Base-by-base conservation (phyloP, 2,113 vertebrate genomes). In the Callipepla squamata region DNA sequence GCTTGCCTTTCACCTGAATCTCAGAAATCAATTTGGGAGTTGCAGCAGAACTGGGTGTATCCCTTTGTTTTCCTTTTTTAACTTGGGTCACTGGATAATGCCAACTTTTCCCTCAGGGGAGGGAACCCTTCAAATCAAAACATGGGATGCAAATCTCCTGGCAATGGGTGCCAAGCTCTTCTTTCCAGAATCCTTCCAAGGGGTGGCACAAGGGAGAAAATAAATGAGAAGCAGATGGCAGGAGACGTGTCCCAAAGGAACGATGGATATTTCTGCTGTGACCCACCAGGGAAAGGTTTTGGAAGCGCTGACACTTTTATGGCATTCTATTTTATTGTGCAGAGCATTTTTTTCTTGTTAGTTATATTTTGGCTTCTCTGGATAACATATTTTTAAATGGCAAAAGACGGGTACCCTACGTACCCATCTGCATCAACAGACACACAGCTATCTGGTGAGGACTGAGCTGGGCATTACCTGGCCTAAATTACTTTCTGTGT, bases 221-320 rank as follows among this genome's bases (percentile, higher is more conserved):
- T 57, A 84, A 96, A 96, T 91, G 83, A 93, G 84, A 96, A 95
- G 67, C 94, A 96, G 92, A 94, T 95, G 94, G 84, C 36, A 93
- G 55, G 55, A 95, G 76, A 91, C 2, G 0, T 0, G 6, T 93
- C 92, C 85, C 92, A 89, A 50, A 85, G 89, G 85, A 91, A 70
- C 4, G 3, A 80, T 74, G 89, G 89, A 82, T 95, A 94, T 94
- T 95, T 96, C 75, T 95, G 81, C 87, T 92, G 91, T 95, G 95
- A 92, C 95, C 95, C 92, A 95, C 92, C 47, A 96, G 68, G 68
- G 91, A 85, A 96, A 96, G 87, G 79, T 94, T 96, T 83, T 85
- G 85, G 75, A 95, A 96, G 89, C 19, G 22, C 79, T 96, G 92
- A 95, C 91, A 93, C 81, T 94, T 95, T 94, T 95, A 95, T 91